Base-by-base conservation (phyloP, 2,797 vertebrate genomes). In the Oryzias dopingdopingensis region DNA sequence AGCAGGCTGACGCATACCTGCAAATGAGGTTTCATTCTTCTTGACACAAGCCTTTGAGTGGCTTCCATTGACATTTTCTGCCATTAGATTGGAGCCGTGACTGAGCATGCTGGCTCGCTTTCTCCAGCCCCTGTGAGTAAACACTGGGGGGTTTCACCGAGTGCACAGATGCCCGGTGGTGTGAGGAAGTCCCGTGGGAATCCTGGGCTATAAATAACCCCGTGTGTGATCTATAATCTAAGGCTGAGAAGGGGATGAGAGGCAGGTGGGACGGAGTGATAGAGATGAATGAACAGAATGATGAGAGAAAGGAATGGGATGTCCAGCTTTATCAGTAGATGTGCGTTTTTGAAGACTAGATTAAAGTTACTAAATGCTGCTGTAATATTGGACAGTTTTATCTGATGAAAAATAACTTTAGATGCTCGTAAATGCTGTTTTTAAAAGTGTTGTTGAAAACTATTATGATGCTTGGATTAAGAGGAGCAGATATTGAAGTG, bases 131-230 rank as follows among this genome's bases (percentile, higher is more conserved):
- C 14, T 18, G 62, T 47, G 26, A 56, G 48, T 57, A 62, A 82
- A 75, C 68, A 67, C 62, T 12, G 60, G 8, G 15, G 55, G 60
- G 29, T 40, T 62, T 66, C 67, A 71, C 53, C 62, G 51, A 69
- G 62, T 55, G 56, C 65, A 59, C 2, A n/a, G 77, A 67, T 69
- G 67, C 67, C 78, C 49, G 43, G 63, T 61, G 79, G 79, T 81
- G 57, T 18, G 29, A 77, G 85, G 68, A 68, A 63, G 61, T 72
- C 75, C 81, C 81, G 26, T 12, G 67, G 84, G 78, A 86, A 59
- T 77, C 75, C 84, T 70, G 24, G 1, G 74, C 83, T 86, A 88
- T 79, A 85, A 86, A 88, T 86, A 86, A 69, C 80, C 66, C 55
- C 32, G 44, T 70, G 77, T 80, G 74, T 67, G 75, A 83, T 85